phyloP scores from a whole-genome alignment of 2,113 vertebrate species.

The Lathamus discolor region DNA sequence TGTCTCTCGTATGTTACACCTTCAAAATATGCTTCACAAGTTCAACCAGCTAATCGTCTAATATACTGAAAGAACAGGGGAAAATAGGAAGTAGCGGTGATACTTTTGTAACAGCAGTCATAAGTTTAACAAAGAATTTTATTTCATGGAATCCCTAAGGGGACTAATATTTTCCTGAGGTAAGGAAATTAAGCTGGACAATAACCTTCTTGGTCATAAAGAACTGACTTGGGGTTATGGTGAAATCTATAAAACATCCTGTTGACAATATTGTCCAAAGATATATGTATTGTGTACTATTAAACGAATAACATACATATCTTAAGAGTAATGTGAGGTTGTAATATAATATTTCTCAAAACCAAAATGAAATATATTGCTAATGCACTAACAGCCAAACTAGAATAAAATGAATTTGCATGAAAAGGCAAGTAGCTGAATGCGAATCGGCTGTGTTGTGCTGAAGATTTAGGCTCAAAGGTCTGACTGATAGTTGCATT shows the following conservation, averaged over 20 bases:
- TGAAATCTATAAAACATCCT: not conserved
- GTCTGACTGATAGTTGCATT: not conserved
- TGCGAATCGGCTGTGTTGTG: not conserved
- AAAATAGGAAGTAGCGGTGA: not conserved
- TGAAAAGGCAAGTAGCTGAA: not conserved
- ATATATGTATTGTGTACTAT: not conserved
- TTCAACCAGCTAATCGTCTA: not conserved
- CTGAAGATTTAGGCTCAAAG: not conserved
- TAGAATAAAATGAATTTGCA: not conserved
- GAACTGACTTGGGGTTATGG: not conserved
- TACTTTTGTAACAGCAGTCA: not conserved
- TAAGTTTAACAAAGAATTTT: not conserved
- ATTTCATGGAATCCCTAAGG: not conserved
- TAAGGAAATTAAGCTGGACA: not conserved
- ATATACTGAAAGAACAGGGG: not conserved
- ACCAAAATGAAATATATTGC: not conserved
- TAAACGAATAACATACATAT: not conserved
- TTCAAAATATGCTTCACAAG: not conserved
- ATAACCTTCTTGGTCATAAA: not conserved
- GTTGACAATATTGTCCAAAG: not conserved
- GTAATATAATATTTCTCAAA: not conserved
- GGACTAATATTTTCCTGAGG: not conserved
- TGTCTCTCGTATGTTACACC: not conserved
- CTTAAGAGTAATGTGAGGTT: not conserved
- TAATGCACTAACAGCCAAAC: not conserved